Percentiles rank a stretch among this genome's conserved stretches.
Evolutionary conservation across 2,888 invertebrate species (phyloP).

Genomic region (Pyrochroa serraticornis): DNA sequence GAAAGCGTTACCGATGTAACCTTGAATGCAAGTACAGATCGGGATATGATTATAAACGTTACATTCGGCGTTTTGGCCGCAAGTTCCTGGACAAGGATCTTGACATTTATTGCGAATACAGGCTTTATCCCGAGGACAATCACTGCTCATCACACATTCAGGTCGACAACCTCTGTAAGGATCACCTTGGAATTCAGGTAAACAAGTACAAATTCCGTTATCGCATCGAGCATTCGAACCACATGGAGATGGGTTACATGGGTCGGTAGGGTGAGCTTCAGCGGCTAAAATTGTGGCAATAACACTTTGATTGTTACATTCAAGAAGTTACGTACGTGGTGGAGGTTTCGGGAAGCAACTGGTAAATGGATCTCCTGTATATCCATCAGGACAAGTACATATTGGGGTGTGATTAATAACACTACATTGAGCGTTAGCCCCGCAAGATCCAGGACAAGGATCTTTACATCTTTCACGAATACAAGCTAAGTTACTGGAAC

Average conservation of each 20-base stretch:
- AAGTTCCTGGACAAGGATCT: conserved; percentile 74
- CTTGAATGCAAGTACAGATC: conserved; percentile 68
- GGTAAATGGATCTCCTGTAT: conserved; percentile 65
- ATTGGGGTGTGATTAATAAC: conserved; percentile 78
- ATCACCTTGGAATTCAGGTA: conserved; percentile 75
- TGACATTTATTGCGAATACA: conserved; percentile 76
- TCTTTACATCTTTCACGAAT: conserved; percentile 77
- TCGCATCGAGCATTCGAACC: conserved; percentile 66
- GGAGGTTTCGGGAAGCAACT: conserved; percentile 48
- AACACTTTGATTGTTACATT: no score
- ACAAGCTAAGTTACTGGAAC: conserved; percentile 74
- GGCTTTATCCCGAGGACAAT: conserved; percentile 71
- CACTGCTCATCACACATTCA: conserved; percentile 77
- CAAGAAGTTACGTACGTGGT: conserved; percentile 37
- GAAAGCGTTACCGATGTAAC: conserved; percentile 73
- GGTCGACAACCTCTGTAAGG: conserved; percentile 78
- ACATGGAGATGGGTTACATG: conserved; percentile 68
- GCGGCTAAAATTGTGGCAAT: conserved; percentile 8
- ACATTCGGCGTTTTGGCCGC: conserved; percentile 61
- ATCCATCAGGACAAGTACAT: conserved; percentile 68
- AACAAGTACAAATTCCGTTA: conserved; percentile 72
- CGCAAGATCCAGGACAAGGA: conserved; percentile 81
- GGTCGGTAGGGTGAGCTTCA: conserved; percentile 55
- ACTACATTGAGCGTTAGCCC: conserved; percentile 73
- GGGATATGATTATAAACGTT: conserved; percentile 69